A percentile compares a stretch with the other conserved stretches of the same genome.
phyloP scores from a whole-genome alignment of 2,888 invertebrate genomes.

The Zygothrica quintamaculata region DNA sequence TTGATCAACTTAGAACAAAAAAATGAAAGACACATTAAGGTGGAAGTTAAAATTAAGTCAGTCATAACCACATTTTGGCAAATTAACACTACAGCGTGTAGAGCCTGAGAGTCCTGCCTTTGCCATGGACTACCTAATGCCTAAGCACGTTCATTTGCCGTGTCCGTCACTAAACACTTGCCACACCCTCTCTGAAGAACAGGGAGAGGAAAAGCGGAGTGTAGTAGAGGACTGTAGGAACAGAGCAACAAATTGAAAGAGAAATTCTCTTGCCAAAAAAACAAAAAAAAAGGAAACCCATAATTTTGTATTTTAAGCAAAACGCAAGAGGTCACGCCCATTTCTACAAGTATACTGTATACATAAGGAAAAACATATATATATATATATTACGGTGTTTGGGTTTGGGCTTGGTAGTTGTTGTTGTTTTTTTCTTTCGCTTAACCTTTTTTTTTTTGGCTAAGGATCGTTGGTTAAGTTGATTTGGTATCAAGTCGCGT shows the following conservation, averaged over 20 bases:
- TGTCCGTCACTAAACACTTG: slow-evolving; percentile 74
- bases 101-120: slow-evolving; percentile 29
- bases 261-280: slow-evolving; percentile 53
- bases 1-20: slow-evolving; percentile 51
- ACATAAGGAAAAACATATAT: slow-evolving; percentile 19
- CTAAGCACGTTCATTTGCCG: slow-evolving; percentile 71
- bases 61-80: slow-evolving; percentile 72
- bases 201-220: not conserved
- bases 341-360: slow-evolving; percentile 15
- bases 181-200: slow-evolving; percentile 56
- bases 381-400: slow-evolving; percentile 12
- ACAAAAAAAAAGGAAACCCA: slow-evolving; percentile 71
- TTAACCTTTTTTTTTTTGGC: slow-evolving; percentile 10
- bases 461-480: slow-evolving; percentile 34
- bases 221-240: slow-evolving; percentile 7
- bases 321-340: slow-evolving; percentile 70
- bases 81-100: slow-evolving; percentile 61
- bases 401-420: not conserved
- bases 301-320: slow-evolving; percentile 75
- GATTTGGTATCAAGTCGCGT: slow-evolving; percentile 56
- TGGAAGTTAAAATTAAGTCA: no score
- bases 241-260: slow-evolving; percentile 48
- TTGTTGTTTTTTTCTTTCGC: slow-evolving; percentile 12
- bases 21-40: no score
- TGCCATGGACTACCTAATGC: slow-evolving; percentile 71